Conservation (phyloP, 1,140 invertebrate species). For the Mizuhopecten yessoensis region DNA sequence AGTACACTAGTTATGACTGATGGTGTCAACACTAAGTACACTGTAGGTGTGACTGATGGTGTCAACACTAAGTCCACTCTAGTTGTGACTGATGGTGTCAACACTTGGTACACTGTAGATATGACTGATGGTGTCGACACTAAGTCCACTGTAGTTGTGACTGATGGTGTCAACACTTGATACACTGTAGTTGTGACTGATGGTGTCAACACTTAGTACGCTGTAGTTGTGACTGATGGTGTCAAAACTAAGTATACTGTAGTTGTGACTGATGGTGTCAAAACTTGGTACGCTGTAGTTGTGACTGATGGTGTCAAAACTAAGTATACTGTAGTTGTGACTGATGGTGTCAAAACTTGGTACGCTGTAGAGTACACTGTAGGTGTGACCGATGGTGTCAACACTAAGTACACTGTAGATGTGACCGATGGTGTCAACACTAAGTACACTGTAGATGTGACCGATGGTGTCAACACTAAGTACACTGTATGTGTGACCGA, state of each 20-base stretch:
- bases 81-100: background rate
- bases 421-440: background rate
- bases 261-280: background rate
- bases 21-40: background rate
- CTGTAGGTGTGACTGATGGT: background rate
- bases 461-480: background rate
- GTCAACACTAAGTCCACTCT: background rate
- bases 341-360: background rate
- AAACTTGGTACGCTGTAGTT: background rate
- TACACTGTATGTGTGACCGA: background rate
- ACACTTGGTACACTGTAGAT: background rate
- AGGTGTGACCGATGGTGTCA: background rate
- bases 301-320: background rate
- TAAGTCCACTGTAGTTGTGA: background rate
- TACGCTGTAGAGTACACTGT: background rate
- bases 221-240: background rate
- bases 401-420: background rate
- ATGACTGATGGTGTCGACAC: background rate
- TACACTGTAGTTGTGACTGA: background rate
- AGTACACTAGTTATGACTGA: background rate
- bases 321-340: background rate
- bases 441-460: background rate
- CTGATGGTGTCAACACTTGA: background rate
- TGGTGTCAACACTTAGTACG: background rate
- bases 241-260: background rate